Evolutionary conservation across 2,797 vertebrate genomes (phyloP), one percentile per base, ranked within the genome.

Genomic region (Centroberyx gerrardi): DNA sequence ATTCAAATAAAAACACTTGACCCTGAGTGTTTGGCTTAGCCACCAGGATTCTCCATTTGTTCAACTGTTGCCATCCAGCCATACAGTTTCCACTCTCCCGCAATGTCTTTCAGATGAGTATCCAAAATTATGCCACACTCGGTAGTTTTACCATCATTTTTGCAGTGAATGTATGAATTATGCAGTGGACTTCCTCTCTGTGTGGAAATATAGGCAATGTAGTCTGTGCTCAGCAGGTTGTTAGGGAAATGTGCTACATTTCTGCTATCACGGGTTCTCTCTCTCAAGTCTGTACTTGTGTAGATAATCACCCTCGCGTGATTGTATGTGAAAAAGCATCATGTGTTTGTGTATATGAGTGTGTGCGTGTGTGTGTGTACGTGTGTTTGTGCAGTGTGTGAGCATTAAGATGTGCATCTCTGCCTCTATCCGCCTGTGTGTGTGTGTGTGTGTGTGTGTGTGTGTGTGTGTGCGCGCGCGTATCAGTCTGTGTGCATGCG

Each of bases 291-390:
- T 78, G 81, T 86, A 72, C 85, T 82, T 81, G 72, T 75, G 82
- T 72, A 36, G 79, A 87, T 84, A 84, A 90, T 90, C 91, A 86
- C 86, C 82, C 88, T 87, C 81, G 87, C 88, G 87, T 74, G 84
- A 86, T 40, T 78, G 81, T 61, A 66, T 73, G 81, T 81, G 89
- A 78, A 83, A 83, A 85, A 69, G 49, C 80, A 71, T 79, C 68
- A 14, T 62, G 63, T 5, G 53, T 81, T 59, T 54, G 48, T 27
- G 31, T 14, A n/a, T 54, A 38, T 27, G 28, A 13, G 17, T 10
- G 9, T 28, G 46, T 36, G 48, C 68, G 73, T 58, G 68, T 52
- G 68, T 55, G 67, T 48, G 15, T 14, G 67, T 46, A n/a, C 71
- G 73, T 33, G 66, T 71, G 72, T 86, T 82, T 77, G 80, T 17